phyloP scores from a whole-genome alignment of 1,140 invertebrate genomes.

The Leptoteleia sp. region DNA sequence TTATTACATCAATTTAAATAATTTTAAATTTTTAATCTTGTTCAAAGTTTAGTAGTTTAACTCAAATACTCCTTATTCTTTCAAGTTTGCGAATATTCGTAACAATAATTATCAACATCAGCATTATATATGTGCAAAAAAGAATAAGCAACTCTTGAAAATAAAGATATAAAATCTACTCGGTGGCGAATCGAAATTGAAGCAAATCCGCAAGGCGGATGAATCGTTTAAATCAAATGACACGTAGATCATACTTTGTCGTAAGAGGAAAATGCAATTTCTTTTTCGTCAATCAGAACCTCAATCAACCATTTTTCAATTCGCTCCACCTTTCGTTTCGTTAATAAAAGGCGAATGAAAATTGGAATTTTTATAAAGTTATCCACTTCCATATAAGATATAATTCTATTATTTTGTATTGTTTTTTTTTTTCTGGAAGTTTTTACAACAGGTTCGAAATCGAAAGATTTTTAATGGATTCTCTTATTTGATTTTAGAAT shows the following conservation, averaged over 20 bases:
- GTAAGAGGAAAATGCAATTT: slow-evolving; percentile 70
- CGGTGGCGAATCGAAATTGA: slow-evolving; percentile 44
- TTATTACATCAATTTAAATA: too few relatives aligned
- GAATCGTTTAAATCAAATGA: slow-evolving; percentile 77
- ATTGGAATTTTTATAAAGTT: slow-evolving; percentile 44
- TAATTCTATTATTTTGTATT: too few relatives aligned
- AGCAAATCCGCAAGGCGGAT: slow-evolving; percentile 56
- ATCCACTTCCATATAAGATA: too few relatives aligned
- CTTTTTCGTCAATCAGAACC: slow-evolving; percentile 61
- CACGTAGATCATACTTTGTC: slow-evolving; percentile 52
- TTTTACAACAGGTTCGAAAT: too few relatives aligned
- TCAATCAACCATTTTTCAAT: slow-evolving; percentile 65
- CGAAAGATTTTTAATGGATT: too few relatives aligned
- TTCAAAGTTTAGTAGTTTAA: too few relatives aligned
- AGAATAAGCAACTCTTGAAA: slow-evolving; percentile 27
- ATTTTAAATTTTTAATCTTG: too few relatives aligned
- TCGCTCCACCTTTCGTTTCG: slow-evolving; percentile 18
- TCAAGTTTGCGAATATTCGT: slow-evolving; percentile 29
- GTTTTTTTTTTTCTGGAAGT: too few relatives aligned
- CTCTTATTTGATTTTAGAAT: too few relatives aligned
- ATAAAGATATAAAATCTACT: slow-evolving; percentile 54
- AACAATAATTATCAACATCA: slow-evolving; percentile 44
- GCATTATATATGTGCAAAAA: slow-evolving; percentile 15
- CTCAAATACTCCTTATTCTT: too few relatives aligned
- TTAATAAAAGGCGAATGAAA: slow-evolving; percentile 49